Evolutionary conservation across 2,888 invertebrate genomes (phyloP).

Genomic region (Hypsopygia costalis): DNA sequence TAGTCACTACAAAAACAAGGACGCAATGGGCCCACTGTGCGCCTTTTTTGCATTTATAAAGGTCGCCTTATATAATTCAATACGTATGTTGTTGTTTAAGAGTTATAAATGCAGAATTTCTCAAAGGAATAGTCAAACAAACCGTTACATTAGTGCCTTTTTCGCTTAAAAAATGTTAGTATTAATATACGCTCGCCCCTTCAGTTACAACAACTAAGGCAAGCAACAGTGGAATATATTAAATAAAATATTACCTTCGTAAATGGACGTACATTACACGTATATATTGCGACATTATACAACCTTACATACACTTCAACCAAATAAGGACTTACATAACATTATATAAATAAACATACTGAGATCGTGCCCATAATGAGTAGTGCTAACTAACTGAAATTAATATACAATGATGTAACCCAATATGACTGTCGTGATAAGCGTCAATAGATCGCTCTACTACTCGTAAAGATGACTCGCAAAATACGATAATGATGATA

Average conservation of each 20-base stretch:
- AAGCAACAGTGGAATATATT: constrained; percentile 19
- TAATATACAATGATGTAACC: constrained; percentile 12
- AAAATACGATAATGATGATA: too few species aligned
- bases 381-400: constrained; percentile 37
- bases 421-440: too few species aligned
- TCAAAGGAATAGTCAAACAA: neutral
- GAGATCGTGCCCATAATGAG: constrained; percentile 72
- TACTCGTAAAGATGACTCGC: too few species aligned
- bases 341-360: constrained; percentile 52
- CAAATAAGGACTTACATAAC: constrained; percentile 50
- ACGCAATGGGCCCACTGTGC: constrained; percentile 6
- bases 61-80: neutral
- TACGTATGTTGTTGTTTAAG: neutral
- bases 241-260: constrained; percentile 19
- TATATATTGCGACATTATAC: constrained; percentile 14
- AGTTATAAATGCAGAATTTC: constrained; percentile 5
- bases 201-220: constrained; percentile 7
- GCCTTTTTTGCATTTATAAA: neutral
- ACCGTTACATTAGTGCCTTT: neutral
- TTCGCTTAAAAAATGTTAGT: neutral
- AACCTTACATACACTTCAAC: constrained; percentile 33
- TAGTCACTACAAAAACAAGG: constrained; percentile 3
- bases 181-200: neutral
- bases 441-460: too few species aligned
- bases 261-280: constrained; percentile 17